Conservation (phyloP, 2,888 invertebrate species). For the Ernsta delagoae region DNA sequence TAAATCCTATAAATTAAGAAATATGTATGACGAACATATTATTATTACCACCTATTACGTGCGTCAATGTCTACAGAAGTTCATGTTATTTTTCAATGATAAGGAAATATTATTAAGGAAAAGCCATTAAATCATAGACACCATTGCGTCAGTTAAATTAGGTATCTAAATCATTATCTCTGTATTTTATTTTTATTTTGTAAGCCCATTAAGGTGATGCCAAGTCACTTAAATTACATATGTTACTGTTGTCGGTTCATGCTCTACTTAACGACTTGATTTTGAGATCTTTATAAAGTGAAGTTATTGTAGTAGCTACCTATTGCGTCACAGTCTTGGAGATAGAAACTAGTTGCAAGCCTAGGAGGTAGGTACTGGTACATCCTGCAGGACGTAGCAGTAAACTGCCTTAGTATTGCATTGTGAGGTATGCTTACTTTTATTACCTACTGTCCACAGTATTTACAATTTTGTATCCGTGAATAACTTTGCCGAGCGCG, state of each 20-base stretch:
- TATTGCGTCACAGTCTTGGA: neutral
- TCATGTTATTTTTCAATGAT: no score
- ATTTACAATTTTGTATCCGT: no score
- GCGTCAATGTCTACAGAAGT: no score
- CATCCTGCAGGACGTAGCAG: no score
- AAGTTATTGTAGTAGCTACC: neutral
- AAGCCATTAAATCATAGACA: neutral
- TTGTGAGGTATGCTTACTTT: no score
- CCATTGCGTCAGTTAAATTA: neutral
- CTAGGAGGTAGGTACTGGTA: neutral
- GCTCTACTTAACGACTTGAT: slow-evolving; percentile 1
- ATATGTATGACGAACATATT: no score
- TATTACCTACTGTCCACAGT: no score
- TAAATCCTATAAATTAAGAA: no score
- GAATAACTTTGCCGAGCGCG: no score
- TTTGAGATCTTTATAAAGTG: neutral
- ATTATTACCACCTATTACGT: no score
- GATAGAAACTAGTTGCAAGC: neutral
- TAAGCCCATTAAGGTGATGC: neutral
- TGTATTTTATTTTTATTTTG: neutral
- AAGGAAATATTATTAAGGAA: neutral
- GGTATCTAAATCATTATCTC: no score
- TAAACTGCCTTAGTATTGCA: no score
- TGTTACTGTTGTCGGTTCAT: neutral
- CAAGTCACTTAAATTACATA: neutral